Percentiles rank a stretch among this genome's conserved stretches.
These are phyloP conservation scores for Mustela lutreola DNA, from an alignment of 2,113 vertebrate species.

Conservation along the genomic window DNA sequence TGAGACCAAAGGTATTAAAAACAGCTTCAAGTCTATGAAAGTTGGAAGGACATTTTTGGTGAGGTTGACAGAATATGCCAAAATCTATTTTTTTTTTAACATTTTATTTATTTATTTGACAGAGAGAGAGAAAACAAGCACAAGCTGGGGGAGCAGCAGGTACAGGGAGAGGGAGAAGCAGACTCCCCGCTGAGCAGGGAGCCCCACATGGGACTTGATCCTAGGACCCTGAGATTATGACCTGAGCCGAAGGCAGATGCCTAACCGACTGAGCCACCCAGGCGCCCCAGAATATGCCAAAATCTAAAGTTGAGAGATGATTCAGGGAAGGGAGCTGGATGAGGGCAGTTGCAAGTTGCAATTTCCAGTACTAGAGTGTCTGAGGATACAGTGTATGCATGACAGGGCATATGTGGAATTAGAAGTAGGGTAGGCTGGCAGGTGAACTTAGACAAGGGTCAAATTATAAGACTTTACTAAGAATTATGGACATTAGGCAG, in stretches of 20 bases:
- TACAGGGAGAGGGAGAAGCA: background rate
- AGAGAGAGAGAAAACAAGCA: too few relatives aligned
- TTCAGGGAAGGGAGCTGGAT: background rate
- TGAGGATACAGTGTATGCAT: background rate
- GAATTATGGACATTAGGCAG: background rate
- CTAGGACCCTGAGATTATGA: background rate
- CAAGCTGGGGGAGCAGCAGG: background rate
- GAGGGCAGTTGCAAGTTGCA: background rate
- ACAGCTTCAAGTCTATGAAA: background rate
- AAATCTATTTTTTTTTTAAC: background rate
- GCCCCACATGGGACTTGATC: background rate
- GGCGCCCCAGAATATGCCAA: background rate
- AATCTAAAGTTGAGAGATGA: background rate
- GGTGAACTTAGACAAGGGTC: background rate
- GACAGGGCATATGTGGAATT: accelerated
- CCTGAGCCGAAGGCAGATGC: background rate
- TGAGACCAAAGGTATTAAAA: background rate
- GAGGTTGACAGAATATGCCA: background rate
- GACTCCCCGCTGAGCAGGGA: background rate
- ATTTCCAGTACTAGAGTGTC: background rate
- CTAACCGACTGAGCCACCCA: background rate
- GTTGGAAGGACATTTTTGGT: background rate
- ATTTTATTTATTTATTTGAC: background rate
- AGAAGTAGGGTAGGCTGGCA: too few relatives aligned
- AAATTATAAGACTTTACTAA: background rate